Percentiles rank a stretch among this genome's conserved stretches.
Evolutionary conservation across 2,113 vertebrate genomes (phyloP).

Genomic region (Pristiophorus japonicus): DNA sequence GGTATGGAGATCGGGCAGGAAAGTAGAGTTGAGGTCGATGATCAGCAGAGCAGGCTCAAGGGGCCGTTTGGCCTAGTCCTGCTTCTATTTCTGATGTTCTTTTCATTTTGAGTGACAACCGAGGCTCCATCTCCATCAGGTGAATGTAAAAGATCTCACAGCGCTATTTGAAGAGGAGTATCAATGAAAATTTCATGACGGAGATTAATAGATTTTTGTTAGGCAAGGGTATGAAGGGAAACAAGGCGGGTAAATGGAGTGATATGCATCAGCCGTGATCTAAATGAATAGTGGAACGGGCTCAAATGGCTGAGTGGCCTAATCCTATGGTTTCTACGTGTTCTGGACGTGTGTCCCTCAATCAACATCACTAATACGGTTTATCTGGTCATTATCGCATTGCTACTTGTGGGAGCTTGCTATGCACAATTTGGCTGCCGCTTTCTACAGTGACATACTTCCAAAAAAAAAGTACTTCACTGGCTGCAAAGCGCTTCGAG

Average conservation of each 20-base stretch:
- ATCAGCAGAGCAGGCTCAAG: too few relatives aligned
- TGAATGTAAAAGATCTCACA: not conserved
- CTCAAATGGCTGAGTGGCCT: not conserved
- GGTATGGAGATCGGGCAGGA: too few relatives aligned
- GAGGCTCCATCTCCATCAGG: not conserved
- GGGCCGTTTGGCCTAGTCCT: too few relatives aligned
- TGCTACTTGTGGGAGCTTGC: not conserved
- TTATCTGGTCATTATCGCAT: not conserved
- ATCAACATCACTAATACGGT: not conserved
- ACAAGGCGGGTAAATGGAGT: not conserved
- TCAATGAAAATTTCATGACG: not conserved
- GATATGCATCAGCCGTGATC: not conserved
- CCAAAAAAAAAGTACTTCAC: not conserved
- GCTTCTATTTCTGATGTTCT: too few relatives aligned
- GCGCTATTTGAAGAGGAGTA: not conserved
- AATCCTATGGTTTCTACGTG: not conserved
- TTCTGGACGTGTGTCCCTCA: not conserved
- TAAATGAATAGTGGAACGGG: not conserved
- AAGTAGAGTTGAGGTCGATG: too few relatives aligned
- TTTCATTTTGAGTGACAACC: not conserved
- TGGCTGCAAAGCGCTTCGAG: not conserved
- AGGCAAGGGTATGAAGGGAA: not conserved
- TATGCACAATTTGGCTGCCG: too few relatives aligned
- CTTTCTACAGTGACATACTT: not conserved
- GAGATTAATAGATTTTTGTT: not conserved